Evolutionary conservation across 92 coral and sea anemone genomes (phyloP), one percentile per base, ranked within the genome.

Genomic region (Chrysogorgia sp.): DNA sequence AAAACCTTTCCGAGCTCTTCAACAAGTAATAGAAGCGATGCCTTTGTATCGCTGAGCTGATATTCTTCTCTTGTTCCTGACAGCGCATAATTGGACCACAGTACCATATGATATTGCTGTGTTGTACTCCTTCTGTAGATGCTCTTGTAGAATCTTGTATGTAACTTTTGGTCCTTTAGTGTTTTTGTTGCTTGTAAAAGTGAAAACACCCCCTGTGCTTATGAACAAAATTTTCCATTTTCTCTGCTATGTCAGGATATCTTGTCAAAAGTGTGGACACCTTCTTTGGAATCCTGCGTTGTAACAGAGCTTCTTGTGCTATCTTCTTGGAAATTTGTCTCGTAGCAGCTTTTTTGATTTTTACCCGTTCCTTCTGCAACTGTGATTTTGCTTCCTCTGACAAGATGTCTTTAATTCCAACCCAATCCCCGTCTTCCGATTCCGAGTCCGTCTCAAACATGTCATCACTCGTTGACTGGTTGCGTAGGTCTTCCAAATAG

Each of bases 1-100:
- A 50, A 71, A 71, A 1, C n/a, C n/a, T n/a, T n/a, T n/a, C n/a
- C n/a, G n/a, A n/a, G n/a, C n/a, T n/a, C n/a, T n/a, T n/a, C n/a
- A 14, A 34, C 78, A 71, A 25, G 78, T 71, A 15, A 71, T 64
- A 3, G 71, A 34, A 3, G 59, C 5, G 6, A 35, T 62, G 34
- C 57, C 14, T 34, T 35, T 25, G 14, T 5, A 19, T 2, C 59
- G 59, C 59, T 22, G 60, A 8, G 86, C 86, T 20, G 75, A 74
- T 32, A 82, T 82, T 33, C 81, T 35, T 9, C 86, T 76, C 66
- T 63, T 82, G 76, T 82, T 82, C n/a, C 69, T 74, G 10, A 75
- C 82, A 0, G 75, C 50, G 23, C 86, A 82, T 24, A 82, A 33
- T 34, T 82, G 76, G 7, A 75, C 71, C 21, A 64, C 71, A 64